phyloP scores from a whole-genome alignment of 2,797 vertebrate species.

The Acanthis flammea region DNA sequence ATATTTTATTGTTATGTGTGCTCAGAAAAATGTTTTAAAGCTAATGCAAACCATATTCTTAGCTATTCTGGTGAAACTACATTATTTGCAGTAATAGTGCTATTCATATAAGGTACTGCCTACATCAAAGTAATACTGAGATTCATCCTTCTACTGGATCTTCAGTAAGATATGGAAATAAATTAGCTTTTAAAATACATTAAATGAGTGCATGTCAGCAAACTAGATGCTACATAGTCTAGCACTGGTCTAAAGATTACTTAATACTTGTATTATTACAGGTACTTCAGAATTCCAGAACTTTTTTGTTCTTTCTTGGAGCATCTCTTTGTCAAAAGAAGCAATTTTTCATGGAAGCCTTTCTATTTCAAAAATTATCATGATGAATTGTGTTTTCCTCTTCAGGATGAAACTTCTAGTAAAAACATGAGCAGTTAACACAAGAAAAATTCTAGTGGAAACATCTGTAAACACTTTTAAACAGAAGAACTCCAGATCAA shows the following conservation, averaged over 20 bases:
- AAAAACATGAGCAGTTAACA: neutral
- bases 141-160: neutral
- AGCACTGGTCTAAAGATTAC: neutral
- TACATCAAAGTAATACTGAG: neutral
- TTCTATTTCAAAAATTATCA: neutral
- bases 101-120: neutral
- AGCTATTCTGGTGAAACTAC: neutral
- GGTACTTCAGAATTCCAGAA: neutral
- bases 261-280: neutral
- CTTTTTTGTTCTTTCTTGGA: neutral
- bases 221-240: neutral
- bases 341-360: neutral
- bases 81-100: neutral
- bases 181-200: neutral
- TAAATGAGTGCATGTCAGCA: neutral
- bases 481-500: neutral
- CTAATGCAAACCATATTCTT: neutral
- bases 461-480: neutral
- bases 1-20: neutral
- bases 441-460: neutral
- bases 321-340: neutral
- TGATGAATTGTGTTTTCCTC: neutral
- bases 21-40: neutral
- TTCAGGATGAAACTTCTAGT: neutral
- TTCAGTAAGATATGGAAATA: neutral